Conservation (phyloP, 2,113 vertebrate species). For the Pimephales promelas region DNA sequence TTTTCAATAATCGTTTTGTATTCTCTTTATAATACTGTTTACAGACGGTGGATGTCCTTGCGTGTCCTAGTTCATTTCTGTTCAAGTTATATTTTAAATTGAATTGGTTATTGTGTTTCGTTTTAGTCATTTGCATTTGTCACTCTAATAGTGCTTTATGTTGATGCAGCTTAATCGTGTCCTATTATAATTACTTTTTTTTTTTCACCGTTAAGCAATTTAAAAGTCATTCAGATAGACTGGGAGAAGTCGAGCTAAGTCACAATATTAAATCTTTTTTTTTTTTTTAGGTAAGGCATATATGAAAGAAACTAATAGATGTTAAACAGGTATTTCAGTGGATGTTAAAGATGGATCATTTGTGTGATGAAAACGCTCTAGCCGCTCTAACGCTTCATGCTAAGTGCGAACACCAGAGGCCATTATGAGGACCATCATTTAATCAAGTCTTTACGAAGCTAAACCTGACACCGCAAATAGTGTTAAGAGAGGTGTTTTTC, state of each 20-base stretch:
- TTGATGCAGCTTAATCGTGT: not conserved
- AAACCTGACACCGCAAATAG: not conserved
- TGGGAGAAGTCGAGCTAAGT: not conserved
- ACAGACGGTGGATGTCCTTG: not conserved
- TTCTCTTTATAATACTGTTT: too few relatives aligned
- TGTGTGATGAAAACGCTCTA: not conserved
- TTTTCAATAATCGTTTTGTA: too few relatives aligned
- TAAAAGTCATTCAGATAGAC: constrained; percentile 25
- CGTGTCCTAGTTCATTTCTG: too few relatives aligned
- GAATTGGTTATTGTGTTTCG: not conserved
- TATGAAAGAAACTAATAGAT: constrained; percentile 10
- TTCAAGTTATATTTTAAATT: not conserved
- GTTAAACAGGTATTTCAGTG: constrained; percentile 15
- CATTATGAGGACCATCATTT: constrained; percentile 3
- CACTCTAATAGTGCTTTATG: constrained; percentile 3
- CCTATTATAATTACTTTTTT: constrained; percentile 11
- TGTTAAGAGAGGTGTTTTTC: not conserved
- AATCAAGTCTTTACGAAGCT: constrained; percentile 6
- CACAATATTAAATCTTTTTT: not conserved
- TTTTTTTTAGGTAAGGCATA: not conserved
- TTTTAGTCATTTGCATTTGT: not conserved
- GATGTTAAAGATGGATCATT: constrained; percentile 13
- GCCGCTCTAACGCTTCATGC: not conserved
- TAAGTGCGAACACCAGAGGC: constrained; percentile 21
- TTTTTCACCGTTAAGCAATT: not conserved